Percentiles rank a stretch among this genome's conserved stretches.
phyloP scores from a whole-genome alignment of 2,888 invertebrate species.

The Troides helena region DNA sequence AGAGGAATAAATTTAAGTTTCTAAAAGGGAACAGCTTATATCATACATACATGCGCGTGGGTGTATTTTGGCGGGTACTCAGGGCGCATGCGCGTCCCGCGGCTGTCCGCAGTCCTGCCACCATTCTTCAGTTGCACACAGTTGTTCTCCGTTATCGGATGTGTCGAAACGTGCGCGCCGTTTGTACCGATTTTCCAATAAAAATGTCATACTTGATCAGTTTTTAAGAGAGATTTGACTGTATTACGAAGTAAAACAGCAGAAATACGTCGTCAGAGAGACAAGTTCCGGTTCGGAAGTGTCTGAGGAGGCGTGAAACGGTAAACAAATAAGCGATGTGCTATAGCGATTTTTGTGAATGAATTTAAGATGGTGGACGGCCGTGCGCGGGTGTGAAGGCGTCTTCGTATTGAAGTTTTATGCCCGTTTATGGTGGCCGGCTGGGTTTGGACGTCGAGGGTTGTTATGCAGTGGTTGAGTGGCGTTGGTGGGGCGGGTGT shows the following conservation, averaged over 20 bases:
- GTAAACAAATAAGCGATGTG: slow-evolving; percentile 71
- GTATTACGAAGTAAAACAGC: slow-evolving; percentile 36
- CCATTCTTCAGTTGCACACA: slow-evolving; percentile 77
- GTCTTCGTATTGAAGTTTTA: slow-evolving; percentile 49
- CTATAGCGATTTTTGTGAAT: slow-evolving; percentile 77
- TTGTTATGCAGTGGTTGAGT: slow-evolving; percentile 37
- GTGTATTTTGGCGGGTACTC: slow-evolving; percentile 76
- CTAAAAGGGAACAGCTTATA: slow-evolving; percentile 52
- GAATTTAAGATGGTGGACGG: slow-evolving; percentile 78
- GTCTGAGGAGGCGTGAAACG: slow-evolving; percentile 59
- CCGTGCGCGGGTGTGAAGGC: slow-evolving; percentile 56
- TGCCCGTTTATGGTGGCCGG: slow-evolving; percentile 43
- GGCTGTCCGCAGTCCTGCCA: slow-evolving; percentile 75
- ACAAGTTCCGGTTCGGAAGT: slow-evolving; percentile 38
- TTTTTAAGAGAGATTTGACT: slow-evolving; percentile 44
- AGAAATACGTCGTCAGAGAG: slow-evolving; percentile 36
- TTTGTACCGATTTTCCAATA: slow-evolving; percentile 57
- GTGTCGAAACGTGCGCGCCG: slow-evolving; percentile 45
- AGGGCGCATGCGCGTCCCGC: slow-evolving; percentile 65
- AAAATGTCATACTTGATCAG: slow-evolving; percentile 51
- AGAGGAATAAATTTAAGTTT: slow-evolving; percentile 60
- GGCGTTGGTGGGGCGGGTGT: slow-evolving; percentile 34
- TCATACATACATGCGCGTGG: slow-evolving; percentile 77
- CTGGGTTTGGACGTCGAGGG: slow-evolving; percentile 34
- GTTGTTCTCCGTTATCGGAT: slow-evolving; percentile 45